Percentiles rank a stretch among this genome's conserved stretches.
These are phyloP conservation scores for Sinhomidia bicolor DNA, from an alignment of 2,888 invertebrate species.

Conservation along the genomic window DNA sequence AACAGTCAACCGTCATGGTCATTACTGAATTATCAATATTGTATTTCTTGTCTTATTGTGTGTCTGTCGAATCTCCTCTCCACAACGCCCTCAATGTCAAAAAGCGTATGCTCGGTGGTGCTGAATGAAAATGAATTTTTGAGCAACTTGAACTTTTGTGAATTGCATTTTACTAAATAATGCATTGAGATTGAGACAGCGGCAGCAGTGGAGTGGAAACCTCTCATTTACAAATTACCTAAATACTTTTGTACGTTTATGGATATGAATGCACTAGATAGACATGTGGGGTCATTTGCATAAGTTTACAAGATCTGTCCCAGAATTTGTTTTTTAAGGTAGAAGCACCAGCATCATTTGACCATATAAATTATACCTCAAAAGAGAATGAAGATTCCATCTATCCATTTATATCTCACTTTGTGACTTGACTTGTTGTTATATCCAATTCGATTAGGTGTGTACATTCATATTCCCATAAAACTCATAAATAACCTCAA, in stretches of 20 bases:
- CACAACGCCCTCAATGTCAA: constrained; percentile 14
- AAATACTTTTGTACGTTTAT: too few relatives aligned
- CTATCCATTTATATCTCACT: too few relatives aligned
- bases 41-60: background rate
- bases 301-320: background rate
- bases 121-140: background rate
- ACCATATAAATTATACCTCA: too few relatives aligned
- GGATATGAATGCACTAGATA: background rate
- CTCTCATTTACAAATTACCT: background rate
- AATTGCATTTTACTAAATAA: background rate
- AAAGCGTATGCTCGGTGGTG: background rate
- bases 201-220: background rate
- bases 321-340: too few relatives aligned
- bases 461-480: constrained; percentile 12
- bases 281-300: background rate
- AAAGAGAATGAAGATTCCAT: too few relatives aligned
- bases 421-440: too few relatives aligned
- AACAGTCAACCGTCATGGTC: background rate
- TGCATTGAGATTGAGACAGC: background rate
- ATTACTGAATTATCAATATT: too few relatives aligned
- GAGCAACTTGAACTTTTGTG: background rate
- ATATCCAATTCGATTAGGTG: too few relatives aligned
- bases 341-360: too few relatives aligned
- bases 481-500: background rate
- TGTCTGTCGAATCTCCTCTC: constrained; percentile 17